Conservation (phyloP, 2,797 vertebrate genomes). For the Nyctalus aviator region DNA sequence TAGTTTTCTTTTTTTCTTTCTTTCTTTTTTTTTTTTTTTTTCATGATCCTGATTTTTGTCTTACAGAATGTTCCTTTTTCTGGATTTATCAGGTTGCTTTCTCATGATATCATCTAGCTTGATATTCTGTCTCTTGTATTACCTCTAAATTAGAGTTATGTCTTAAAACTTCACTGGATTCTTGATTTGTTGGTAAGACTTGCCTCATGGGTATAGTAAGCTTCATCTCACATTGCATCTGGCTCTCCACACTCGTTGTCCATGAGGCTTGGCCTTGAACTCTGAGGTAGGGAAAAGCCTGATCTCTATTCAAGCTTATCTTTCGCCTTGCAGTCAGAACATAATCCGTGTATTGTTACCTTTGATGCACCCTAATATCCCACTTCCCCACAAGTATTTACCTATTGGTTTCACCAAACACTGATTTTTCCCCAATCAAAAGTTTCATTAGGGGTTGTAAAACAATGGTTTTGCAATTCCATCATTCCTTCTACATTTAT, state of each 20-base stretch:
- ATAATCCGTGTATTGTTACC: neutral
- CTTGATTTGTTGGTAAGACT: neutral
- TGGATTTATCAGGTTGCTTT: neutral
- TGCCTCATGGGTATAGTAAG: neutral
- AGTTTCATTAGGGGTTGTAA: neutral
- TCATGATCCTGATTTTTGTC: neutral
- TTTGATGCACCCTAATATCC: neutral
- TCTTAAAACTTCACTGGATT: constrained; percentile 28
- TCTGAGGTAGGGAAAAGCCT: neutral
- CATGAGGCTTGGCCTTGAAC: neutral
- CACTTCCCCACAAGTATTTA: neutral
- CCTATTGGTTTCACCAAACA: neutral
- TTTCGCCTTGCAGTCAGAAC: neutral
- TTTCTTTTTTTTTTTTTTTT: constrained; percentile 22
- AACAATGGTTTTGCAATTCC: neutral
- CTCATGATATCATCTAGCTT: neutral
- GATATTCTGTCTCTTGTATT: neutral
- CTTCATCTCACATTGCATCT: neutral
- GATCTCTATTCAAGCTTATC: neutral
- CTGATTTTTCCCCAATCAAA: neutral
- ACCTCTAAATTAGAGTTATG: neutral
- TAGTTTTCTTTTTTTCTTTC: neutral
- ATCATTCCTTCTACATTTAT: neutral
- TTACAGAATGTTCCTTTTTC: neutral
- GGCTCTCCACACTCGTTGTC: neutral